Conservation (phyloP, 1,140 invertebrate genomes). For the Drosophila grimshawi region DNA sequence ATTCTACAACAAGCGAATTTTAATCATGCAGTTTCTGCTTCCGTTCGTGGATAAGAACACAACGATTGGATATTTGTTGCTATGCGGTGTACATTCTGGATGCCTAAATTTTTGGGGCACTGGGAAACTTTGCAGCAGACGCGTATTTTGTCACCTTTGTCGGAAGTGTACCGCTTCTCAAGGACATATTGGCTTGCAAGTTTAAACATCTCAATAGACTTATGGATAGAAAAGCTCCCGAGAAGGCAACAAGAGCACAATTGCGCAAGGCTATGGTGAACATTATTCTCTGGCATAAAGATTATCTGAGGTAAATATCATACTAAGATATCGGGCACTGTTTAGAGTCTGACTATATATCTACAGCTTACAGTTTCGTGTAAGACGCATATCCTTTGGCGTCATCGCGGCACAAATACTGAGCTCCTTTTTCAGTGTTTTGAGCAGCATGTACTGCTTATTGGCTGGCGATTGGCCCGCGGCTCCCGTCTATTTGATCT, state of each 20-base stretch:
- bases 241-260: background rate
- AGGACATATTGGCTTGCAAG: conserved; percentile 33
- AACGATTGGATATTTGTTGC: conserved; percentile 6
- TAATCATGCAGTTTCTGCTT: conserved; percentile 36
- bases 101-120: conserved; percentile 13
- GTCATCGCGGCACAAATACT: conserved; percentile 14
- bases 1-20: conserved; percentile 20
- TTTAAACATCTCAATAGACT: conserved; percentile 21
- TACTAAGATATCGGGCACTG: background rate
- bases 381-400: conserved; percentile 2
- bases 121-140: conserved; percentile 41
- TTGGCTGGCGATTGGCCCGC: conserved; percentile 25
- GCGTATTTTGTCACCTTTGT: conserved; percentile 39
- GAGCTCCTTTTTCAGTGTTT: background rate
- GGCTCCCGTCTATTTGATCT: conserved; percentile 18
- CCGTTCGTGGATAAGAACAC: conserved; percentile 20
- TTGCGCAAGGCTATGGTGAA: conserved; percentile 10
- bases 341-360: background rate
- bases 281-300: conserved; percentile 24
- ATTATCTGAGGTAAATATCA: conserved; percentile 26
- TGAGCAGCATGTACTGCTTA: conserved; percentile 19
- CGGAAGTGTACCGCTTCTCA: conserved; percentile 21
- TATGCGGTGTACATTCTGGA: background rate
- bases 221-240: background rate
- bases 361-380: conserved; percentile 5